Evolutionary conservation across 2,113 vertebrate genomes (phyloP), one percentile per base, ranked within the genome.

Genomic region (Nettapus auritus): DNA sequence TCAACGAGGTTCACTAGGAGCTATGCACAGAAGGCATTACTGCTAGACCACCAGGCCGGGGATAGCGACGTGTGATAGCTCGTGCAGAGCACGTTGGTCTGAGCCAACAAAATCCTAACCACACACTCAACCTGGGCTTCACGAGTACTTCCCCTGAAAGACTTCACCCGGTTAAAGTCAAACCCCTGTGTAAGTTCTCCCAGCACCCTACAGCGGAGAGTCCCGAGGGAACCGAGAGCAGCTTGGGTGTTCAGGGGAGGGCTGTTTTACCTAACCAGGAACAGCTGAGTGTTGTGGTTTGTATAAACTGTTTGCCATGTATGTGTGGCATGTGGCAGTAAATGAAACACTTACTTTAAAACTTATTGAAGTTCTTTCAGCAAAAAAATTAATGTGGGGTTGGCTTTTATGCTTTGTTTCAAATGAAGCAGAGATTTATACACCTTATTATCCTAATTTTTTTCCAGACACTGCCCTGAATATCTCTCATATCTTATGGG

Each of bases 341-440:
- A 97, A 97, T 97, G 97, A 97, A 97, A 97, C 96, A 97, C 96
- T 94, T 97, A 97, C 96, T 97, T 96, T 93, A 91, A 94, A 97
- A 94, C 95, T 96, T 97, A 97, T 94, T 97, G 96, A 97, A 97
- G 93, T 97, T 96, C 92, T 94, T 95, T 96, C 96, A 94, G 92
- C 89, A 85, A 94, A 97, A 93, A 95, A 96, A 96, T 89, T 93
- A 97, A 94, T 93, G 86, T 89, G 85, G 29, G 78, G 74, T 96
- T 88, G 85, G 93, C 77, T 97, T 97, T 97, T 96, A 94, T 97
- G 93, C 86, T 21, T 96, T 94, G 89, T 94, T 95, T 96, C 89
- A 86, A 97, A 96, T 88, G 95, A 97, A 95, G 94, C 86, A 76
- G 87, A 95, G 95, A 94, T 94, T 97, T 96, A 95, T 94, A 95